Base-by-base conservation (phyloP, 2,797 vertebrate genomes). In the Diceros bicornis region DNA sequence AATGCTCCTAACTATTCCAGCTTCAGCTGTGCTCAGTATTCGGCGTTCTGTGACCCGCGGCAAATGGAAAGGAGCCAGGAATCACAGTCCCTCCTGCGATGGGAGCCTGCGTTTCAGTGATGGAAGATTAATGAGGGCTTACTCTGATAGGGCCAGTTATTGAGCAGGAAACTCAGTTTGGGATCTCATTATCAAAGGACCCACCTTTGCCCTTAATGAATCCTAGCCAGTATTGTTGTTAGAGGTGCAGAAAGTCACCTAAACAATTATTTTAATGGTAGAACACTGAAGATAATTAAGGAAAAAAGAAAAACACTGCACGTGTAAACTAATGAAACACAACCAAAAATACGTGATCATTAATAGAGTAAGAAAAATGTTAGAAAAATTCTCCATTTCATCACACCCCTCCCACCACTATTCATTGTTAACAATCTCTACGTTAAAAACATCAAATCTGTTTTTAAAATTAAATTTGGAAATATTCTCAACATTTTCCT, bases 121-220 rank as follows among this genome's bases (percentile, higher is more conserved):
- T 94, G 97, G 97, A 98, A 98, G 98, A 98, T 98, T 98, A 98
- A 98, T 96, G 97, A 97, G 91, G 91, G 90, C 97, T 98, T 97
- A 97, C 97, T 98, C 97, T 97, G 98, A 98, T 64, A 97, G 97
- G 98, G 98, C 98, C 98, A 99, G 96, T 97, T 98, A 95, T 97
- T 95, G 85, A 98, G 98, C 97, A 98, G 68, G 0, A 97, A 98
- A 98, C 95, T 97, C 83, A 79, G 89, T 96, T 98, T 98, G 94
- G 83, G 96, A 96, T 97, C 96, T 98, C 95, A 98, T 98, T 98
- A 98, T 34, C 96, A 94, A 89, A 97, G 92, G 23, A 94, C 84
- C 90, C 61, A 98, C 91, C 94, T 77, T 98, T 98, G 93, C 96
- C 97, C 94, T 97, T 97, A 94, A 98, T 96, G 89, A 97, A 98